Evolutionary conservation across 64 coral and sea anemone genomes (phyloP).

Genomic region (Dendronephthya gigantea): DNA sequence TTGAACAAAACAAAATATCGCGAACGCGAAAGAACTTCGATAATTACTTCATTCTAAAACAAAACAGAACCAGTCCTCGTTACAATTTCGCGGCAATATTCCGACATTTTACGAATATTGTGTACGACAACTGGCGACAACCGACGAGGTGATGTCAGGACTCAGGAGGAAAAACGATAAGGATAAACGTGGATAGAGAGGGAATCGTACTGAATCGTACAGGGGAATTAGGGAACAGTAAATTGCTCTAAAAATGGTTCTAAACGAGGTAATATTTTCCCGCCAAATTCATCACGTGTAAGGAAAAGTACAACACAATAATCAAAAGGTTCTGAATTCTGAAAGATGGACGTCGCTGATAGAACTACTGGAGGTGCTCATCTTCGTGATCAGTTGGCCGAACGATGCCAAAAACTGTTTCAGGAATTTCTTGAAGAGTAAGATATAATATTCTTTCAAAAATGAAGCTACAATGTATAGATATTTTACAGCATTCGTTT

Average conservation of each 20-base stretch:
- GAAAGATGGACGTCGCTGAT: slow-evolving; percentile 92
- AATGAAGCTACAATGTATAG: background rate
- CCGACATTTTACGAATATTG: background rate
- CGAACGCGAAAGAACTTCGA: background rate
- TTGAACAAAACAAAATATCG: background rate
- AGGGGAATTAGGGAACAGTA: too few species aligned
- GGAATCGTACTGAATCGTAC: too few species aligned
- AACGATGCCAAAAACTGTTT: slow-evolving; percentile 97
- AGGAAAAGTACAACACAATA: background rate
- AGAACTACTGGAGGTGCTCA: slow-evolving; percentile 68
- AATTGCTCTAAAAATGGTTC: too few species aligned
- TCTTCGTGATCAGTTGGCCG: slow-evolving; percentile 84
- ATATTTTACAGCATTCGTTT: too few species aligned
- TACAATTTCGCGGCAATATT: background rate
- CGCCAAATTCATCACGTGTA: slow-evolving; percentile 91
- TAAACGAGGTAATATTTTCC: slow-evolving; percentile 38
- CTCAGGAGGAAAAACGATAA: too few species aligned
- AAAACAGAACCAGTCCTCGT: too few species aligned
- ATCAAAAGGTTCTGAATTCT: background rate
- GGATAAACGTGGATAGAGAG: too few species aligned
- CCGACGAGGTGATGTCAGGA: too few species aligned
- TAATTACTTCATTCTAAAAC: background rate
- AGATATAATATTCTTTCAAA: slow-evolving; percentile 25
- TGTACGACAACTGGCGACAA: background rate
- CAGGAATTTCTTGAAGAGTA: slow-evolving; percentile 99